These are phyloP conservation scores for Phalacrocorax brasilianus DNA, from an alignment of 2,113 vertebrate genomes.

Conservation along the genomic window DNA sequence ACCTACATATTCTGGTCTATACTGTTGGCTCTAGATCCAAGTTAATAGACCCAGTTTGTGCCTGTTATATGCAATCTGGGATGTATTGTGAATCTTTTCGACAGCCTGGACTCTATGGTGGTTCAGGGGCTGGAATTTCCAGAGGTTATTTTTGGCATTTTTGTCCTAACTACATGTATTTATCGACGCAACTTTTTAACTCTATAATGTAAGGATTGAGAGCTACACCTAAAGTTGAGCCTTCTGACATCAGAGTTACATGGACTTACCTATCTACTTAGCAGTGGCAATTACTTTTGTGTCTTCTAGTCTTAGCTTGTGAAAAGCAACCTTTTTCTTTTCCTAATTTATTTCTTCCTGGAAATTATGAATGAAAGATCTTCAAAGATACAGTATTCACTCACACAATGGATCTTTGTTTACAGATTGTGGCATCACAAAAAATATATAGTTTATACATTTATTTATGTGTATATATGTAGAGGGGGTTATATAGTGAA, in stretches of 20 bases:
- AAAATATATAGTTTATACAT: neutral
- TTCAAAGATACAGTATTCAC: slow-evolving; percentile 64
- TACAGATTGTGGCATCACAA: slow-evolving; percentile 58
- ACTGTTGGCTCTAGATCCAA: neutral
- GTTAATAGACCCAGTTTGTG: neutral
- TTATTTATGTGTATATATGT: neutral
- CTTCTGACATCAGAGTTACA: neutral
- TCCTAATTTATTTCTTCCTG: slow-evolving; percentile 39
- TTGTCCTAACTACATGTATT: neutral
- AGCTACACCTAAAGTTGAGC: neutral
- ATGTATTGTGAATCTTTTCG: neutral
- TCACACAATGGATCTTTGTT: slow-evolving; percentile 59
- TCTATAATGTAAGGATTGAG: neutral
- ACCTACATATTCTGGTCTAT: neutral
- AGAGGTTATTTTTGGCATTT: neutral
- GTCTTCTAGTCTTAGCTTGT: neutral
- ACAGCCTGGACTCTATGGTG: neutral
- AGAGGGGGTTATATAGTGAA: neutral
- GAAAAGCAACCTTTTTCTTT: neutral
- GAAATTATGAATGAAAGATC: slow-evolving; percentile 67
- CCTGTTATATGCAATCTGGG: neutral
- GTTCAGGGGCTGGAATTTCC: neutral
- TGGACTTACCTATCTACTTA: neutral
- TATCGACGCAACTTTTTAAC: neutral
- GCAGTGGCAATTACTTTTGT: neutral